These are phyloP conservation scores for Mayetiola destructor DNA, from an alignment of 2,888 invertebrate species.

Conservation along the genomic window DNA sequence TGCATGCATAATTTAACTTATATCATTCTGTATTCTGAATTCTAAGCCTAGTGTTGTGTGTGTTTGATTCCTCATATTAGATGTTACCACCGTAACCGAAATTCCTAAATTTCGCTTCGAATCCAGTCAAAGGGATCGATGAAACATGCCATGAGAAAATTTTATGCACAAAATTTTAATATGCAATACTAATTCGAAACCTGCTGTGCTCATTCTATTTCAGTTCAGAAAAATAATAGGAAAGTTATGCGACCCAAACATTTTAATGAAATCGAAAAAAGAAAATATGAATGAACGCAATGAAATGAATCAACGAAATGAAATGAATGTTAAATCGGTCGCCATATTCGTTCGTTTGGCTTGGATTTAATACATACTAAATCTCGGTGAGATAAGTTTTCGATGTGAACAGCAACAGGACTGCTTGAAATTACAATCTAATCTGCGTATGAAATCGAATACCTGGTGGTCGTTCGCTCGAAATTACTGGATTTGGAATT, in stretches of 20 bases:
- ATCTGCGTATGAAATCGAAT: slow-evolving; percentile 1
- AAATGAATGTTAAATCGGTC: background rate
- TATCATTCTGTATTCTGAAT: too few species aligned
- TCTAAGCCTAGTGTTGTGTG: too few species aligned
- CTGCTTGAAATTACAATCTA: slow-evolving; percentile 12
- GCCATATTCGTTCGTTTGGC: background rate
- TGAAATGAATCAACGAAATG: too few species aligned
- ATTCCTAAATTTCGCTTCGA: too few species aligned
- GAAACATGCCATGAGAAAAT: slow-evolving; percentile 10
- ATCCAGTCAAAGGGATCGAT: too few species aligned
- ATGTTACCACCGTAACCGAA: too few species aligned
- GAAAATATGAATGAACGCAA: background rate
- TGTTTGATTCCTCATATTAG: too few species aligned
- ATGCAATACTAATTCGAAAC: slow-evolving; percentile 10
- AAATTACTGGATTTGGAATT: too few species aligned
- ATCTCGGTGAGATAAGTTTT: background rate
- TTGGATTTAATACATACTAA: background rate
- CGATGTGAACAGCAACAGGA: too few species aligned
- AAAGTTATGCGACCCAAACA: background rate
- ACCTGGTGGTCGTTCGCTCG: too few species aligned
- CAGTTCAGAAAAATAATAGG: background rate
- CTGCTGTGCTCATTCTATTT: slow-evolving; percentile 10
- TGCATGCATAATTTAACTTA: too few species aligned
- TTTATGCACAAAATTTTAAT: background rate
- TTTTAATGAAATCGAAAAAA: background rate